These are phyloP conservation scores for Musca domestica DNA, from an alignment of 1,140 invertebrate species.

Conservation along the genomic window DNA sequence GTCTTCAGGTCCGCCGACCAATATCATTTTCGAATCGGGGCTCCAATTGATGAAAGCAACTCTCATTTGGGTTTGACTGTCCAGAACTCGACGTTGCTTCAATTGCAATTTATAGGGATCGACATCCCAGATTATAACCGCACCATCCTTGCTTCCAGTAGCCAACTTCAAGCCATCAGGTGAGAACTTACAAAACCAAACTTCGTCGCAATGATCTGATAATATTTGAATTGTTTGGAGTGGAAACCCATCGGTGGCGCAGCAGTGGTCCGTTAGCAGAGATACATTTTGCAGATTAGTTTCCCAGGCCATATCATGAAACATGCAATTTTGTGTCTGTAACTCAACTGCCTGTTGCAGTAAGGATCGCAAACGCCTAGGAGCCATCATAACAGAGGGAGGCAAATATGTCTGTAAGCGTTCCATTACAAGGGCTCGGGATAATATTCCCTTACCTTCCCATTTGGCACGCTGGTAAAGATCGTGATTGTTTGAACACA, in stretches of 20 bases:
- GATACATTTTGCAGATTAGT: constrained; percentile 70
- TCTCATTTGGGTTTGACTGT: constrained; percentile 87
- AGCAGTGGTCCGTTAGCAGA: constrained; percentile 85
- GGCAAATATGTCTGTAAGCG: constrained; percentile 88
- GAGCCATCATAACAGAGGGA: constrained; percentile 92
- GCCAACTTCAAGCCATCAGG: constrained; percentile 92
- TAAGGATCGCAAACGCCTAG: constrained; percentile 79
- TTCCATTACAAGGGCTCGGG: constrained; percentile 80
- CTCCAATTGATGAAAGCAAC: constrained; percentile 89
- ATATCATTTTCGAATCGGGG: constrained; percentile 86
- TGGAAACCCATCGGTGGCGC: constrained; percentile 77
- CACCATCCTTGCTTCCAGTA: constrained; percentile 95
- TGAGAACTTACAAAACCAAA: constrained; percentile 97
- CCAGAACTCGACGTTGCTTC: constrained; percentile 65
- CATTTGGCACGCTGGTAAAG: constrained; percentile 61
- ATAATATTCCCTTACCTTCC: constrained; percentile 78
- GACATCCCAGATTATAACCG: constrained; percentile 96
- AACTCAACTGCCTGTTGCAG: constrained; percentile 88
- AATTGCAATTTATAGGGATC: constrained; percentile 67
- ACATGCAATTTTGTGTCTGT: constrained; percentile 82
- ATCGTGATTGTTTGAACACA: constrained; percentile 69
- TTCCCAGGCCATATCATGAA: constrained; percentile 59
- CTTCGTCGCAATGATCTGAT: constrained; percentile 96
- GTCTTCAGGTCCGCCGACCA: constrained; percentile 94
- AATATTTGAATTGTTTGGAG: constrained; percentile 82